Conservation (phyloP, 2,888 invertebrate genomes). For the Drosophila lutescens region DNA sequence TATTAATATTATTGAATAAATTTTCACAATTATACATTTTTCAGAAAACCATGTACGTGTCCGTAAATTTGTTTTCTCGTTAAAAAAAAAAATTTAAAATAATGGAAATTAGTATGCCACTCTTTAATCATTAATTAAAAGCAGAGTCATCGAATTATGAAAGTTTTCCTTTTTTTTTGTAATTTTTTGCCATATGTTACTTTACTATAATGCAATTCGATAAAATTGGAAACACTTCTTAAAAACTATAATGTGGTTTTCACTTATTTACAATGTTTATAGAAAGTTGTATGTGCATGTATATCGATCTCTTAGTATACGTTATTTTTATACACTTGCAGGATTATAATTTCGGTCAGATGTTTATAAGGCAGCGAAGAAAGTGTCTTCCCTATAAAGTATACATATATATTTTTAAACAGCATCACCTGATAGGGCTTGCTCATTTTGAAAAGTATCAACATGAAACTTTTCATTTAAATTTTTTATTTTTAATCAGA, state of each 20-base stretch:
- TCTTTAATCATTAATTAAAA: not conserved
- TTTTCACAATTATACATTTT: not conserved
- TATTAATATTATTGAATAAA: too few species aligned
- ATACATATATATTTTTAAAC: not conserved
- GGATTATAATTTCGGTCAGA: not conserved
- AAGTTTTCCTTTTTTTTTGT: not conserved
- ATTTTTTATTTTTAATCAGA: not conserved
- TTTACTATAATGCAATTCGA: not conserved
- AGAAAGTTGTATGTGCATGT: not conserved
- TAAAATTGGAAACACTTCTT: not conserved
- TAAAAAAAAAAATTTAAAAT: too few species aligned
- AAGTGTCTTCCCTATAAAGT: not conserved
- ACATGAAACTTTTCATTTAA: not conserved
- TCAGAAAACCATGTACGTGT: not conserved
- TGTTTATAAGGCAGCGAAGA: not conserved
- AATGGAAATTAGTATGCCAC: not conserved
- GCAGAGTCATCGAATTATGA: not conserved
- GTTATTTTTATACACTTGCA: not conserved
- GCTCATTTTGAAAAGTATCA: not conserved
- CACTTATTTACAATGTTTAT: not conserved
- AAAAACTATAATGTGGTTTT: not conserved
- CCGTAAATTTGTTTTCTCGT: not conserved
- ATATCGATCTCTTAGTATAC: not conserved
- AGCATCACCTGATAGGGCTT: too few species aligned
- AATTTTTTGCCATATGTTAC: not conserved